Evolutionary conservation across 2,888 invertebrate genomes (phyloP).

Genomic region (Schrankia costaestrigalis): DNA sequence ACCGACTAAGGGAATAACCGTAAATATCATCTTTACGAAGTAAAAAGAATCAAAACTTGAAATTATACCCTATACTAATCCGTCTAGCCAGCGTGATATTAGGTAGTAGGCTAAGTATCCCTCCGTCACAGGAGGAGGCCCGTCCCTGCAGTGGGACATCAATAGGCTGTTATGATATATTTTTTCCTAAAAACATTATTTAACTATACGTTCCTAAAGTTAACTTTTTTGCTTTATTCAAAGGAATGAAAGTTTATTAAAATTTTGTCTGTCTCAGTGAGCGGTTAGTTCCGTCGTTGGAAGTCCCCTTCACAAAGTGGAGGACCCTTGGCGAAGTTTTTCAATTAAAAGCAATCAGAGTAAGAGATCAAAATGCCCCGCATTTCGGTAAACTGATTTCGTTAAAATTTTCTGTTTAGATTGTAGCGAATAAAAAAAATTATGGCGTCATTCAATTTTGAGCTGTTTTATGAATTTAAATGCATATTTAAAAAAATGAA

Average conservation of each 20-base stretch:
- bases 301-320: slow-evolving; percentile 15
- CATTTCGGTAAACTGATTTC: slow-evolving; percentile 28
- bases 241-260: slow-evolving; percentile 4
- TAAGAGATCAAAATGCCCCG: slow-evolving; percentile 36
- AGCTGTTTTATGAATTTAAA: neutral
- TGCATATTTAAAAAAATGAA: no score
- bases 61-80: no score
- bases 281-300: slow-evolving; percentile 16
- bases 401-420: slow-evolving; percentile 15
- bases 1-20: no score
- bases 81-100: no score
- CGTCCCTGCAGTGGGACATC: no score
- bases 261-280: slow-evolving; percentile 12
- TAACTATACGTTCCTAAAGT: no score
- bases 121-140: no score
- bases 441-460: neutral
- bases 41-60: no score
- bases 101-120: no score
- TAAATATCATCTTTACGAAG: no score
- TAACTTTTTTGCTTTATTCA: neutral
- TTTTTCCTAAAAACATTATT: no score
- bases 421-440: slow-evolving; percentile 10
- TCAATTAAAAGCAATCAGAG: slow-evolving; percentile 45
- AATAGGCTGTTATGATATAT: no score
- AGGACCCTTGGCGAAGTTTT: slow-evolving; percentile 43